Base-by-base conservation (phyloP, 1,140 invertebrate species). In the Habropoda laboriosa region DNA sequence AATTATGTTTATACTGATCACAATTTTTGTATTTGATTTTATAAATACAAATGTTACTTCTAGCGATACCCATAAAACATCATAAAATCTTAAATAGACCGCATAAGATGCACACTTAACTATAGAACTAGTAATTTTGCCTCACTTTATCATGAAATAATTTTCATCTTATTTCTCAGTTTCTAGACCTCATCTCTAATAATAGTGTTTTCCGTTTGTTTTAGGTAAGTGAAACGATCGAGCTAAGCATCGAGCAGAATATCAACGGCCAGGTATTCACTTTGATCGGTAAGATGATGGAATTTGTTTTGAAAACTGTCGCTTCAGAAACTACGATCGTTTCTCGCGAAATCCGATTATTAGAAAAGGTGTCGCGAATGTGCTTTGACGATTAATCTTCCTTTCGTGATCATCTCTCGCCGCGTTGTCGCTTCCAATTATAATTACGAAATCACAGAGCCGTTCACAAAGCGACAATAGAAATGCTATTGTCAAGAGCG, bases 391-490 rank as follows among this genome's bases (percentile, higher is more conserved):
- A 80, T 67, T 75, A 80, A 67, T 32, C 51, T 58, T 13, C 27
- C 27, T 72, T 24, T 42, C 57, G 38, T 35, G 47, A 47, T 61
- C 24, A 30, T 57, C 55, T 12, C 70, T n/a, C 27, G 63, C 47
- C 60, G 42, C 32, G 27, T 70, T 51, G 35, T 24, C 27, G 32
- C 42, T 75, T 57, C n/a, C 61, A 51, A 68, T 80, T 67, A 67
- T 67, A 80, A 80, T 80, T 76, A 80, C 45, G 55, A 68, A 58
- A 74, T 74, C 70, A 51, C 32, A 10, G 24, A 10, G 18, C 24
- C 47, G 47, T 73, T 73, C 58, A 71, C 77, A 74, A 79, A 79
- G 70, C 70, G 58, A 79, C 60, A 79, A 79, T 79, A 64, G 70
- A 42, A 63, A 74, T 16, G 24, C 40, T 60, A 74, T 79, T 66